Conservation (phyloP, 2,113 vertebrate genomes). For the Panthera uncia region DNA sequence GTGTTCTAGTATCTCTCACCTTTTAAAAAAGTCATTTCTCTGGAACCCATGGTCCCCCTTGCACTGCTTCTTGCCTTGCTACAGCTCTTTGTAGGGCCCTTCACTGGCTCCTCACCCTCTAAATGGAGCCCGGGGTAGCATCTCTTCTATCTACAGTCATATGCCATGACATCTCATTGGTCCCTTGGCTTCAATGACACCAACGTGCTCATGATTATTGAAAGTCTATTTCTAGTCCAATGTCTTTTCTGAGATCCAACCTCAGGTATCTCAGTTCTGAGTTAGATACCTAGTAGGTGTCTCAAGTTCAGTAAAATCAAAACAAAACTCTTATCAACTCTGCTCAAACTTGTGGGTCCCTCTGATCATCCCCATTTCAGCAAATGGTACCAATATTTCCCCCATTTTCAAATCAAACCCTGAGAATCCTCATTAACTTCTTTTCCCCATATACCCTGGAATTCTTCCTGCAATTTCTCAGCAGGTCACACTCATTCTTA, state of each 20-base stretch:
- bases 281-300: background rate
- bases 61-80: background rate
- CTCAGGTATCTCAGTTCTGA: background rate
- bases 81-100: background rate
- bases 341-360: background rate
- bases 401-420: background rate
- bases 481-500: background rate
- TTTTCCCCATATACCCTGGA: background rate
- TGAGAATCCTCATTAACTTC: background rate
- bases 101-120: background rate
- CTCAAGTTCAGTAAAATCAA: background rate
- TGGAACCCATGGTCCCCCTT: too few species aligned
- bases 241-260: background rate
- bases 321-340: background rate
- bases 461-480: background rate
- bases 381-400: too few species aligned
- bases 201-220: background rate
- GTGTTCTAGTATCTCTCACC: background rate
- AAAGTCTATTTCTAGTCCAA: background rate
- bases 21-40: background rate
- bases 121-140: background rate
- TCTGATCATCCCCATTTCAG: background rate
- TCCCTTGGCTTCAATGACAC: background rate
- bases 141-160: background rate
- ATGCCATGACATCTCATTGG: too few species aligned